Percentiles rank a stretch among this genome's conserved stretches.
phyloP scores from a whole-genome alignment of 1,140 invertebrate species.

The Drosophila quadrilineata region DNA sequence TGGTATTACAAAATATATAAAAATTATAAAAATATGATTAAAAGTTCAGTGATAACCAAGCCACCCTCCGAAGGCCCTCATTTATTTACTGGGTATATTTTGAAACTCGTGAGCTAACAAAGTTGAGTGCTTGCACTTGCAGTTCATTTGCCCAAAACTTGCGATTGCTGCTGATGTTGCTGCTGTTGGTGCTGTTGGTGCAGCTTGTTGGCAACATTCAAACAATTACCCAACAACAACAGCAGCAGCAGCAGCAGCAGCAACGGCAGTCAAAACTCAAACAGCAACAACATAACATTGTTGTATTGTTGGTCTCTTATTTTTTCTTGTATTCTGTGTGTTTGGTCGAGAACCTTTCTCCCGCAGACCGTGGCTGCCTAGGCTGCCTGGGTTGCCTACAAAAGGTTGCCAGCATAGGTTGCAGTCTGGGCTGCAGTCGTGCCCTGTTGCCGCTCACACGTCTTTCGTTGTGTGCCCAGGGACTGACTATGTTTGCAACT shows the following conservation, averaged over 20 bases:
- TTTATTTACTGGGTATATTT: constrained; percentile 7
- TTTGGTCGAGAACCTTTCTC: constrained; percentile 43
- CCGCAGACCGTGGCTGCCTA: constrained; percentile 13
- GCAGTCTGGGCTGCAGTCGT: too few relatives aligned
- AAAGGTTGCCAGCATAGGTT: too few relatives aligned
- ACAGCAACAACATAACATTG: constrained; percentile 27
- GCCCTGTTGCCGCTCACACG: constrained; percentile 45
- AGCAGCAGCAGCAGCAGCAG: constrained; percentile 42
- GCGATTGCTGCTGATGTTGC: constrained; percentile 29
- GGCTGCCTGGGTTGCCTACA: constrained; percentile 13
- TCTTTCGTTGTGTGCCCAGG: constrained; percentile 24
- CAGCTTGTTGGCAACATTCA: constrained; percentile 42
- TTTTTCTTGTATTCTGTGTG: constrained; percentile 3
- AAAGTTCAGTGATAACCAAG: constrained; percentile 8
- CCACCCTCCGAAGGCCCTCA: neutral
- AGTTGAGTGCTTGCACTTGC: constrained; percentile 62
- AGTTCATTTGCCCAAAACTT: constrained; percentile 68
- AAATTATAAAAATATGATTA: too few relatives aligned
- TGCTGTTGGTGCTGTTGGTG: constrained; percentile 31
- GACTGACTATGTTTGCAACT: constrained; percentile 21
- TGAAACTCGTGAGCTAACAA: constrained; percentile 56
- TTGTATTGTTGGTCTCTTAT: constrained; percentile 12
- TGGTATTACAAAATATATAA: too few relatives aligned
- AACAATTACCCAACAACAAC: constrained; percentile 54
- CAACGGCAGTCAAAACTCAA: constrained; percentile 50